phyloP scores from a whole-genome alignment of 2,888 invertebrate genomes.

The Corythucha ciliata region DNA sequence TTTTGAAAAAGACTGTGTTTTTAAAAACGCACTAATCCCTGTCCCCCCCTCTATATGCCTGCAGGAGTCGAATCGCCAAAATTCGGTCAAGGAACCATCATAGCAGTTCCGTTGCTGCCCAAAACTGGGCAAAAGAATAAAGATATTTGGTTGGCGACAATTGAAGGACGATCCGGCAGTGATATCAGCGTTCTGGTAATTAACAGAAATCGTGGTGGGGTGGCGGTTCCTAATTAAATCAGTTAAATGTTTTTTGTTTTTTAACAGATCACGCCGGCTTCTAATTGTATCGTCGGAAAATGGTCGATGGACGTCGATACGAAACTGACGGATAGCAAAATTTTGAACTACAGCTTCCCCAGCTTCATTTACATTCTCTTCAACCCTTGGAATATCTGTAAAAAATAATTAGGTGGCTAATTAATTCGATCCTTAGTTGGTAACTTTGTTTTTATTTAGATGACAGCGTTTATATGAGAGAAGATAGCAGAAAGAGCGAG shows the following conservation, averaged over 20 bases:
- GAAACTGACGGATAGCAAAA: conserved; percentile 57
- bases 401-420: not conserved
- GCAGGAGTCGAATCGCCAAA: conserved; percentile 65
- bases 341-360: conserved; percentile 50
- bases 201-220: not conserved
- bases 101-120: conserved; percentile 61
- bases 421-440: not conserved
- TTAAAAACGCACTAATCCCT: not conserved
- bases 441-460: conserved; percentile 42
- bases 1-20: not conserved
- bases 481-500: conserved; percentile 66
- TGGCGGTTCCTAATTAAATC: not conserved
- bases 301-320: conserved; percentile 81
- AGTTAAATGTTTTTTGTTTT: conserved; percentile 8
- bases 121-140: conserved; percentile 49
- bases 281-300: conserved; percentile 64
- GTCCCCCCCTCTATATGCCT: conserved; percentile 31
- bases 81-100: conserved; percentile 68
- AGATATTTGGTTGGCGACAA: conserved; percentile 63
- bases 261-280: conserved; percentile 56
- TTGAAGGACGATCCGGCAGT: conserved; percentile 57
- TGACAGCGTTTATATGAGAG: conserved; percentile 53
- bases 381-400: conserved; percentile 84
- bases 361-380: conserved; percentile 72
- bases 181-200: conserved; percentile 47